Evolutionary conservation across 1,140 invertebrate species (phyloP).

Genomic region (Drosophila erecta): DNA sequence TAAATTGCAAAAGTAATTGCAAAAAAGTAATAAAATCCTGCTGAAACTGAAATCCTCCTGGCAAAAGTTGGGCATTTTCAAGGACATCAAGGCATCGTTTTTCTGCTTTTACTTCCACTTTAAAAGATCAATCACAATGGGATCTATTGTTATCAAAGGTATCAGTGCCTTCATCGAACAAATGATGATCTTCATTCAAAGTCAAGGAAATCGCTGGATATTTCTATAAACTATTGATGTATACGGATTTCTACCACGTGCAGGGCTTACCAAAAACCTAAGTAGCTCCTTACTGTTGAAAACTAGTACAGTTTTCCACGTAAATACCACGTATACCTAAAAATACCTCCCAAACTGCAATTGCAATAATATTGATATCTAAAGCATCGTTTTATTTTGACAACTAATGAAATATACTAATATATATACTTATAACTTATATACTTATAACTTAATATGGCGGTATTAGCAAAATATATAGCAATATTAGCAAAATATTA

Average conservation of each 20-base stretch:
- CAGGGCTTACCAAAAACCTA: too few relatives aligned
- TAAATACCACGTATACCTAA: too few relatives aligned
- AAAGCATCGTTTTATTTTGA: too few relatives aligned
- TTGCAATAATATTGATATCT: too few relatives aligned
- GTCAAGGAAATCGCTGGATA: slow-evolving; percentile 1
- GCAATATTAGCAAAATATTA: background rate
- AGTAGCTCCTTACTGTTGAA: too few relatives aligned
- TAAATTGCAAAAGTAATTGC: slow-evolving; percentile 49
- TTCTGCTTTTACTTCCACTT: slow-evolving; percentile 6
- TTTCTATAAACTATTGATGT: background rate
- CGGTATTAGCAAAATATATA: too few relatives aligned
- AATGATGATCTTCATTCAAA: slow-evolving; percentile 37
- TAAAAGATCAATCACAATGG: slow-evolving; percentile 38
- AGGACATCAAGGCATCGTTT: slow-evolving; percentile 23
- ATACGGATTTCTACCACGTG: too few relatives aligned
- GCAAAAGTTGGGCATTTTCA: slow-evolving; percentile 46
- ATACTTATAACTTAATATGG: too few relatives aligned
- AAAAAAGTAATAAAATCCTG: slow-evolving; percentile 37
- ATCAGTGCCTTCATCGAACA: slow-evolving; percentile 14
- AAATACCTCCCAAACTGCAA: too few relatives aligned
- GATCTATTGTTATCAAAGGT: slow-evolving; percentile 21
- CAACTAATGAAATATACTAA: too few relatives aligned
- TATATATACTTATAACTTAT: too few relatives aligned
- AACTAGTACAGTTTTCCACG: too few relatives aligned
- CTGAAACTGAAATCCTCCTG: background rate